Conservation (phyloP, 2,113 vertebrate genomes). For the Atherinomorus stipes region DNA sequence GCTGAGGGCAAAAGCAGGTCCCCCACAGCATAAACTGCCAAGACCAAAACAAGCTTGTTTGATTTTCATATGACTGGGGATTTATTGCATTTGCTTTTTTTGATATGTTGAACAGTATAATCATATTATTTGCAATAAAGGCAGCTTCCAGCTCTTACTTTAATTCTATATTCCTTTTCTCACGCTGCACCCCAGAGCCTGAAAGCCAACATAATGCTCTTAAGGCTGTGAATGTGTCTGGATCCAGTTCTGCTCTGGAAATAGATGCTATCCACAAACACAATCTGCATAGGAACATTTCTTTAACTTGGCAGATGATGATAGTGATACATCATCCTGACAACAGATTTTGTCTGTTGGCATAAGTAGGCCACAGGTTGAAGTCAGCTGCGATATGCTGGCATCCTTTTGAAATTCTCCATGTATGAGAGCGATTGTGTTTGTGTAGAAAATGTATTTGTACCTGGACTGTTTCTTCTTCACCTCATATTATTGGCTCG, state of each 20-base stretch:
- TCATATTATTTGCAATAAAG: constrained; percentile 11
- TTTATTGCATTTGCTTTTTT: neutral
- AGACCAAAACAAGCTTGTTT: neutral
- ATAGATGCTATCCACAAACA: constrained; percentile 37
- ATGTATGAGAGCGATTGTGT: constrained; percentile 25
- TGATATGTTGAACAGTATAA: neutral
- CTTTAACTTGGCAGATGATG: constrained; percentile 35
- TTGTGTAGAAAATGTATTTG: constrained; percentile 49
- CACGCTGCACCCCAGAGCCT: neutral
- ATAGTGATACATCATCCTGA: constrained; percentile 46
- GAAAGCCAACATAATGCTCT: constrained; percentile 3
- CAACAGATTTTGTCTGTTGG: constrained; percentile 32
- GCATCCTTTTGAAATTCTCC: constrained; percentile 31
- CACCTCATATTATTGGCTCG: constrained; percentile 19
- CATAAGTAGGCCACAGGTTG: constrained; percentile 42
- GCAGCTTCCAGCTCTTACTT: neutral
- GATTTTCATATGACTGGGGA: constrained; percentile 1
- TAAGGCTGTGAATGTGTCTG: constrained; percentile 18
- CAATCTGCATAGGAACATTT: constrained; percentile 36
- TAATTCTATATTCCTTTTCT: neutral
- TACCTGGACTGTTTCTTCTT: constrained; percentile 32
- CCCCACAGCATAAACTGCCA: neutral
- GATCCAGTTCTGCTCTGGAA: constrained; percentile 9
- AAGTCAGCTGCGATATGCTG: constrained; percentile 37
- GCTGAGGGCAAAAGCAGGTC: neutral